Evolutionary conservation across 2,113 vertebrate species (phyloP), one percentile per base, ranked within the genome.

Genomic region (Taurulus bubalis): DNA sequence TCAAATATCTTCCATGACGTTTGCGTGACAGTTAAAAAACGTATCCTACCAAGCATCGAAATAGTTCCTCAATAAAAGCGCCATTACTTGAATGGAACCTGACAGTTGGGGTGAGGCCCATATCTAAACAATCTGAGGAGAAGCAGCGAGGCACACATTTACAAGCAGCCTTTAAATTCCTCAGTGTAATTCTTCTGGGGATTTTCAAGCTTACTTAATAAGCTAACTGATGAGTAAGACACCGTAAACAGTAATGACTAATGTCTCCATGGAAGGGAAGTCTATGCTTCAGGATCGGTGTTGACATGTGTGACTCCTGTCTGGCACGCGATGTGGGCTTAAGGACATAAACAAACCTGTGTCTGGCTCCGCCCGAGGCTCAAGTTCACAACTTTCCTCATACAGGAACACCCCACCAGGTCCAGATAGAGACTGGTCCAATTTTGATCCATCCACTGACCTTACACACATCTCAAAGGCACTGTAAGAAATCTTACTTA

Each of bases 301-400:
- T 87, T 89, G 91, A 92, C 86, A 75, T 70, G 74, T 75, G 77
- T 87, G 89, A 91, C 85, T 91, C 86, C 84, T 16, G 78, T 91
- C 87, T 93, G 92, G 85, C 91, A 93, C 87, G 90, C 85, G 66
- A 93, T 93, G 91, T 90, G 75, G 90, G 89, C 72, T 85, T 70
- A 84, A 85, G 80, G 84, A 85, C 82, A 91, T 91, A 90, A 92
- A 93, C 87, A 93, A 85, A 92, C 83, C 72, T 79, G 77, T n/a
- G 85, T 86, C 88, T 91, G 70, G 30, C 80, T 85, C 45, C 26
- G 34, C 85, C 79, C 26, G 0, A 36, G 34, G 14, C 59, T 74
- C 24, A 36, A 47, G 51, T 66, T 74, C 72, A 40, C 12, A 63
- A 62, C 63, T 72, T 53, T 81, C 42, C 77, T 83, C 45, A 66